Conservation (phyloP, 1,140 invertebrate genomes). For the Fopius arisanus region DNA sequence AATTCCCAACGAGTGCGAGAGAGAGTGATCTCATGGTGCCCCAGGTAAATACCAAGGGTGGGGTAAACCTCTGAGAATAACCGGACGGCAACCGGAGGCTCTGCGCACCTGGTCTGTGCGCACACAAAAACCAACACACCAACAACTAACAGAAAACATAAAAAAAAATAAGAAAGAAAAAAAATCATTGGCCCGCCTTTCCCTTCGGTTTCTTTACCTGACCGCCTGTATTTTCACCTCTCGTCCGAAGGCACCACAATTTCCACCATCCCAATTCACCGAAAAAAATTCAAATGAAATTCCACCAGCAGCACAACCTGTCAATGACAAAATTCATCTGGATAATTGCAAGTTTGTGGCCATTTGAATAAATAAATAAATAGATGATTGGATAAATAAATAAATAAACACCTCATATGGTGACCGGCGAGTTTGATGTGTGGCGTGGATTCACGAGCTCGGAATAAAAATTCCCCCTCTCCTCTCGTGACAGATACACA, state of each 20-base stretch:
- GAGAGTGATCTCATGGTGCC: not conserved
- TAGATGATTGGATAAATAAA: no score
- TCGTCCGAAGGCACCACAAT: conserved; percentile 14
- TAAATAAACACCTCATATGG: no score
- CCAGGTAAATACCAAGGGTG: not conserved
- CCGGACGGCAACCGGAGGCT: conserved; percentile 18
- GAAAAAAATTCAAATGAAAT: no score
- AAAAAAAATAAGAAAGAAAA: not conserved
- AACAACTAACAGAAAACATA: not conserved
- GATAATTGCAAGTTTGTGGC: no score
- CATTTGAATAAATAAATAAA: no score
- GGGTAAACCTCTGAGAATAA: conserved; percentile 1
- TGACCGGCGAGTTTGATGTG: no score
- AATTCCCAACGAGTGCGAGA: not conserved
- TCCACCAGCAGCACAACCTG: no score
- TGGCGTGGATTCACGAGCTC: not conserved
- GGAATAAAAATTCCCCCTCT: not conserved
- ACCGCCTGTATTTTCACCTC: conserved; percentile 41
- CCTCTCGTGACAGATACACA: not conserved
- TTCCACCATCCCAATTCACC: not conserved
- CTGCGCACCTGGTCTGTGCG: conserved; percentile 32
- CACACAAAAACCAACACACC: not conserved
- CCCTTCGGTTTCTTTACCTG: conserved; percentile 47
- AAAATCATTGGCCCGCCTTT: conserved; percentile 52
- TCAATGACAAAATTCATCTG: no score